A percentile compares a stretch with the other conserved stretches of the same genome.
phyloP scores from a whole-genome alignment of 2,888 invertebrate genomes.

The Sesamia inferens region DNA sequence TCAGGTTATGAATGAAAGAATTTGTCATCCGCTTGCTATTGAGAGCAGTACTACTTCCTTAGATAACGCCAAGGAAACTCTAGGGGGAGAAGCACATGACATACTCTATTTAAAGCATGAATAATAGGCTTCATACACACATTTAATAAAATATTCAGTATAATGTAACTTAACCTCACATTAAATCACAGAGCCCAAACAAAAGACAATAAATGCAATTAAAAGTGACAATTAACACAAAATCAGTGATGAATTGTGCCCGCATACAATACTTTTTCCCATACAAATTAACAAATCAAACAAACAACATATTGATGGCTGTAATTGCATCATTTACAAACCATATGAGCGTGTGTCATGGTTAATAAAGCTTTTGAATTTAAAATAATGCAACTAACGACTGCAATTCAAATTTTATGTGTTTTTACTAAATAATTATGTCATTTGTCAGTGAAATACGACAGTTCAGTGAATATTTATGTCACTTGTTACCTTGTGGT shows the following conservation, averaged over 20 bases:
- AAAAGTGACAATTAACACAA: slow-evolving; percentile 51
- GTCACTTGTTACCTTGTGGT: slow-evolving; percentile 36
- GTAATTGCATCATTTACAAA: slow-evolving; percentile 64
- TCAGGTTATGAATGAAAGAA: slow-evolving; percentile 29
- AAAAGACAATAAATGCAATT: slow-evolving; percentile 56
- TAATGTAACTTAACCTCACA: slow-evolving; percentile 32
- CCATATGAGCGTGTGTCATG: slow-evolving; percentile 49
- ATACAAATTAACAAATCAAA: slow-evolving; percentile 61
- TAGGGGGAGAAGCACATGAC: slow-evolving; percentile 23
- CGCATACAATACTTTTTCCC: slow-evolving; percentile 56
- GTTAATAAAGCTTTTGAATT: slow-evolving; percentile 59
- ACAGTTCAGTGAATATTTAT: slow-evolving; percentile 58
- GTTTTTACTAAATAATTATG: slow-evolving; percentile 60
- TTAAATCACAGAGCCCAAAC: slow-evolving; percentile 40
- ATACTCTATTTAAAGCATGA: slow-evolving; percentile 32
- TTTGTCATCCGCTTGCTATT: slow-evolving; percentile 42
- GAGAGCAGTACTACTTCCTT: slow-evolving; percentile 40
- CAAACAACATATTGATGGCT: slow-evolving; percentile 58
- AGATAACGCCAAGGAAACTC: slow-evolving; percentile 41
- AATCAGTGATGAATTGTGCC: slow-evolving; percentile 59
- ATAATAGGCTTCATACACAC: slow-evolving; percentile 8
- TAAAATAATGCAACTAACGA: slow-evolving; percentile 61
- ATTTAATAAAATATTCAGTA: slow-evolving; percentile 11
- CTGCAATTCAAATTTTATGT: slow-evolving; percentile 56
- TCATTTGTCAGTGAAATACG: slow-evolving; percentile 55